Evolutionary conservation across 2,797 vertebrate species (phyloP).

Genomic region (Austrolebias charrua): DNA sequence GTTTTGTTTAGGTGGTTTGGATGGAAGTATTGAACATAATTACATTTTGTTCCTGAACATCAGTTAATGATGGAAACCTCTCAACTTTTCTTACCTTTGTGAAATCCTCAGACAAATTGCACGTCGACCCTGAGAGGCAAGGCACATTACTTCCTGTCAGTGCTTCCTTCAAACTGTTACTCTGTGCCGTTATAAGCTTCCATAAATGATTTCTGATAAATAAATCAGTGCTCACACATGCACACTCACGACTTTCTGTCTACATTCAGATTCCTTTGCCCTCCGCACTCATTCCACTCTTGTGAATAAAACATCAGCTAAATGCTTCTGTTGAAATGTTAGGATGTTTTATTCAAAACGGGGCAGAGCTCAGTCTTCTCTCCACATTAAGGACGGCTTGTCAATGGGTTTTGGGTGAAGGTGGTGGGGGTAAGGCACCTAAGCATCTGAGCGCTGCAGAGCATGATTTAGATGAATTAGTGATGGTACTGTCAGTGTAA

Average conservation of each 20-base stretch:
- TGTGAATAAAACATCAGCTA: slow-evolving; percentile 64
- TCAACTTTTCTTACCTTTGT: slow-evolving; percentile 2
- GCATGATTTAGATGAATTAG: slow-evolving; percentile 68
- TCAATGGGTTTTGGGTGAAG: not conserved
- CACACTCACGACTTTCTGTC: slow-evolving; percentile 35
- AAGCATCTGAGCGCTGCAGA: slow-evolving; percentile 33
- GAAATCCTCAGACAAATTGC: not conserved
- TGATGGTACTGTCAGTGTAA: slow-evolving; percentile 48
- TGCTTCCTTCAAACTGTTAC: slow-evolving; percentile 32
- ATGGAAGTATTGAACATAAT: not conserved
- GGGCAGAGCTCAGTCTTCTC: slow-evolving; percentile 24
- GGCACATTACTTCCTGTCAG: slow-evolving; percentile 16
- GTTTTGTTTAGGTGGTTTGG: not conserved
- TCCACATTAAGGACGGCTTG: slow-evolving; percentile 21
- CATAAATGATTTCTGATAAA: slow-evolving; percentile 56
- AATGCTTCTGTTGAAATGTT: slow-evolving; percentile 73
- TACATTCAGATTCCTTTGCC: slow-evolving; percentile 46
- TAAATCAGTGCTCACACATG: slow-evolving; percentile 51
- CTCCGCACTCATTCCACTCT: slow-evolving; percentile 59
- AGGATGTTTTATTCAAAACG: slow-evolving; percentile 70
- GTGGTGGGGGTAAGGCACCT: not conserved
- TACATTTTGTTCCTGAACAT: not conserved
- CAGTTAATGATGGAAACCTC: not conserved
- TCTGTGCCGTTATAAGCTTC: slow-evolving; percentile 21
- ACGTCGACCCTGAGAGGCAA: slow-evolving; percentile 6